These are phyloP conservation scores for Galerucella nymphaeae DNA, from an alignment of 2,888 invertebrate species.

Conservation along the genomic window DNA sequence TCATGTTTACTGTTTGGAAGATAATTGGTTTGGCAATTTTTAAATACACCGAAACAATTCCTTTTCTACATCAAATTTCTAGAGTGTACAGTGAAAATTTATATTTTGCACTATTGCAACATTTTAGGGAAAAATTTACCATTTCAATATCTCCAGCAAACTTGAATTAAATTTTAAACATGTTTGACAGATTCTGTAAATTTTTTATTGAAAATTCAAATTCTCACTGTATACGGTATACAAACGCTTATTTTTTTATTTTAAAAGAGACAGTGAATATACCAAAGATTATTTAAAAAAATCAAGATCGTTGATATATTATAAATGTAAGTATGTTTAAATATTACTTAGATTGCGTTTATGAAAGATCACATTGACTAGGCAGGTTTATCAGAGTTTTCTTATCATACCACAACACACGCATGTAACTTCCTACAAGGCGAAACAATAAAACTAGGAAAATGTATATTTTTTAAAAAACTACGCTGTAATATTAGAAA, in stretches of 20 bases:
- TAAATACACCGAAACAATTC: constrained; percentile 15
- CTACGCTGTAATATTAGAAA: too few species aligned
- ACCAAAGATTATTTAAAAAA: constrained; percentile 31
- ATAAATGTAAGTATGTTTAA: constrained; percentile 50
- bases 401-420: constrained; percentile 53
- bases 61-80: neutral
- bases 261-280: constrained; percentile 36
- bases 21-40: constrained; percentile 8
- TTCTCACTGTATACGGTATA: constrained; percentile 16
- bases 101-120: too few species aligned
- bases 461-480: neutral
- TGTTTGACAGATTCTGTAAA: neutral
- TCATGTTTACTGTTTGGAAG: neutral
- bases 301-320: constrained; percentile 49
- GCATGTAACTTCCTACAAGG: constrained; percentile 33
- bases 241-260: constrained; percentile 33
- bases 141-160: too few species aligned
- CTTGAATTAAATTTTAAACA: too few species aligned
- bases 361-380: constrained; percentile 56
- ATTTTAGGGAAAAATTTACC: too few species aligned
- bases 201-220: neutral
- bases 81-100: neutral
- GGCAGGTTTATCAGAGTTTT: constrained; percentile 52
- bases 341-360: constrained; percentile 54
- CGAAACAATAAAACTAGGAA: constrained; percentile 28